Evolutionary conservation across 2,888 invertebrate species (phyloP), one percentile per base, ranked within the genome.

Genomic region (Megalurothrips usitatus): DNA sequence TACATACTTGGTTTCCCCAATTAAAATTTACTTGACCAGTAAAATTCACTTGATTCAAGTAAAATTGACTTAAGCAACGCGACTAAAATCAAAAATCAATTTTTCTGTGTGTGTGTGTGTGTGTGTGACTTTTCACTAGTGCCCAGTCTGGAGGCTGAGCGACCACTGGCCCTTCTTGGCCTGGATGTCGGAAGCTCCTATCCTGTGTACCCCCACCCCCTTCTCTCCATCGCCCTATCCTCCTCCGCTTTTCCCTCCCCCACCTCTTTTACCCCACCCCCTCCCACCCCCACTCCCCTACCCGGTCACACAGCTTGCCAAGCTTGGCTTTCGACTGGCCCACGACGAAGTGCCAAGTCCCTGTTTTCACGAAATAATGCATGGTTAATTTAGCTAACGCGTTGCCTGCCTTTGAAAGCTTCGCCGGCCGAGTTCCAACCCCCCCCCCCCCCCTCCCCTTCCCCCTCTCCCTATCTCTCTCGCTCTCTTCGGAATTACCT

Each of bases 341-440:
- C 58, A 19, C 58, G 58, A 19, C 58, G 58, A 58, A 19, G 58
- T 58, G 58, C 58, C 58, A 58, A 58, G 58, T 58, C 58, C 58
- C 58, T 19, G 68, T 75, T 23, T 26, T 12, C 68, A 75, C 68
- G 26, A 75, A 58, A 26, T 75, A 75, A 26, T 75, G 68, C 68
- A 26, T 75, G 68, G 11, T 12, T 75, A 26, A 75, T 75, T 75
- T 26, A 75, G 26, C 68, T 26, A 75, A 75, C 23, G 26, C 68
- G 68, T n/a, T n/a, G 58, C 58, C 58, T 58, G 58, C 58, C 58
- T 58, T 58, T 58, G 58, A 58, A 58, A 58, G 58, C 58, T 58
- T 43, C 34, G 34, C 34, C 34, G 58, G 19, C 58, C 58, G 58
- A 58, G 58, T 58, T 58, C 58, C 58, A 17, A 14, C 58, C 58